Percentiles rank a stretch among this genome's conserved stretches.
Evolutionary conservation across 2,888 invertebrate species (phyloP).

Genomic region (Bombylius discolor): DNA sequence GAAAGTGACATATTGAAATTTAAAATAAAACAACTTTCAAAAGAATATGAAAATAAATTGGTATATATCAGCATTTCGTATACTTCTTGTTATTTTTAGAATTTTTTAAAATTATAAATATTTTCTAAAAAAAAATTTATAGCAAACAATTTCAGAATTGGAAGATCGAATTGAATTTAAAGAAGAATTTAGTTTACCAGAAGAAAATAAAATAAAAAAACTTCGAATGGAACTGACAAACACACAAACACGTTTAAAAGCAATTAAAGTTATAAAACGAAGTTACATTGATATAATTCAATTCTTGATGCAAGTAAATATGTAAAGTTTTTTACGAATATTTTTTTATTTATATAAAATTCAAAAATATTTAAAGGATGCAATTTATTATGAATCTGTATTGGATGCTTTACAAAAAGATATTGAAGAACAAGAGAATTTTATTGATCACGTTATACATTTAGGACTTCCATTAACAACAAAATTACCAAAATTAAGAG

Average conservation of each 20-base stretch:
- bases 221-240: conserved; percentile 29
- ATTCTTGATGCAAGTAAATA: conserved; percentile 16
- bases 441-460: conserved; percentile 29
- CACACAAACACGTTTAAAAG: conserved; percentile 30
- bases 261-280: conserved; percentile 27
- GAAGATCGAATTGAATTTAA: conserved; percentile 31
- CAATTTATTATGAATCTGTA: conserved; percentile 33
- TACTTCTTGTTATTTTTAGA: not conserved
- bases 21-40: conserved; percentile 21
- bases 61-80: conserved; percentile 14
- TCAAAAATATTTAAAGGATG: conserved; percentile 20
- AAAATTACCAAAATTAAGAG: conserved; percentile 7
- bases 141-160: conserved; percentile 17
- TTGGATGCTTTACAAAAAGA: conserved; percentile 28
- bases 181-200: conserved; percentile 26
- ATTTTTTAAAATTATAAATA: no score
- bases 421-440: conserved; percentile 30
- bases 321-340: no score
- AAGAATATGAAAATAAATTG: conserved; percentile 23
- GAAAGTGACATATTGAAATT: conserved; percentile 29
- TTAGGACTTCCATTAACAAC: conserved; percentile 30
- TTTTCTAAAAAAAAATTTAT: not conserved
- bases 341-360: not conserved
- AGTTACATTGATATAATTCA: conserved; percentile 31
- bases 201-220: conserved; percentile 24